Base-by-base conservation (phyloP, 1,140 invertebrate genomes). In the Muscidifurax raptorellus region DNA sequence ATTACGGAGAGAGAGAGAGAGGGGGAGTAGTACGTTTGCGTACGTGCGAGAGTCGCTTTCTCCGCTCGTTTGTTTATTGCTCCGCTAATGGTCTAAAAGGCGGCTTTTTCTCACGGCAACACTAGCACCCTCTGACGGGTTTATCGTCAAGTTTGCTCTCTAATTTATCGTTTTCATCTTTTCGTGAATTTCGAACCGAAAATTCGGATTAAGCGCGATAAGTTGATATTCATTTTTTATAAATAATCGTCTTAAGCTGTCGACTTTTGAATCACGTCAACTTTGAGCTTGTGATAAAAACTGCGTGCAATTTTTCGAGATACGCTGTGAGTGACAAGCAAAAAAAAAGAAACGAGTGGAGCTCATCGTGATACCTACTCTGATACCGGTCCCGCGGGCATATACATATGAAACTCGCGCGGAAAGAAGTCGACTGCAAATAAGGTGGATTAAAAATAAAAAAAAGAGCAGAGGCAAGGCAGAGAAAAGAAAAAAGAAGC, bases 1-100 rank as follows among this genome's bases (percentile, higher is more conserved):
- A 81, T 81, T 81, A 71, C 80, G 36, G 66, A n/a, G 36, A 22
- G 47, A 80, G 36, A 22, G 47, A 80, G 77, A 40, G 59, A 28
- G 32, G 30, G 2, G n/a, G 59, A 64, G n/a, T 6, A 6, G 27
- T 25, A 25, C 25, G 44, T 18, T 18, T 79, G 77, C 47, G 59
- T 36, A n/a, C n/a, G n/a, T 27, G 25, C 9, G 28, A 22, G 52
- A 36, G 67, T 32, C 69, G 80, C 67, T 82, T 82, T 74, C 80
- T 28, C 67, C 25, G 15, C 59, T 18, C 59, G 32, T 32, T 32
- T 79, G 77, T 13, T n/a, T 69, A 69, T 64, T 67, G 59, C 59
- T 79, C 64, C 28, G 44, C 75, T 77, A 77, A 77, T 44, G 32
- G 72, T 75, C 76, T 40, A 40, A 40, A 40, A 40, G 36, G 36